These are phyloP conservation scores for Hydractinia symbiolongicarpus DNA, from an alignment of 30 jellyfish, hydroid and myxozoan species.

Conservation along the genomic window DNA sequence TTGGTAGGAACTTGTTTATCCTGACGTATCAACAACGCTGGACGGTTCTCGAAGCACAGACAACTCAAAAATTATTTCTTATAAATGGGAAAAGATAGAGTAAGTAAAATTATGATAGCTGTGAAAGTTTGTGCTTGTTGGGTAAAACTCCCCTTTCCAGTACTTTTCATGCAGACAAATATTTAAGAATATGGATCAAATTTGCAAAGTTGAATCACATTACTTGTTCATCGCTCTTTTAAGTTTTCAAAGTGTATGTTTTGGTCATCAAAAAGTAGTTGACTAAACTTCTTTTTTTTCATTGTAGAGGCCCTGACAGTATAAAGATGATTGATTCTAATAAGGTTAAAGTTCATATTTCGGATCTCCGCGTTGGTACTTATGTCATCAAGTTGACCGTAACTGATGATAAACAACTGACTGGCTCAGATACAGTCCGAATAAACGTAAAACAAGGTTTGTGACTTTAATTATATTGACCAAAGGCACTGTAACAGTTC, in stretches of 20 bases:
- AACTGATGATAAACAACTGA: slow-evolving; percentile 67
- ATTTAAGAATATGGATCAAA: too few relatives aligned
- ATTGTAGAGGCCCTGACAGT: slow-evolving; percentile 74
- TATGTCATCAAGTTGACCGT: slow-evolving; percentile 68
- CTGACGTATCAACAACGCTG: slow-evolving; percentile 87
- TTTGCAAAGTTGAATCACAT: too few relatives aligned
- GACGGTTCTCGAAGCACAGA: slow-evolving; percentile 92
- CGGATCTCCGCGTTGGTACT: slow-evolving; percentile 73
- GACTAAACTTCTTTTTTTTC: background rate
- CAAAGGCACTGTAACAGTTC: background rate
- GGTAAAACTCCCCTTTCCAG: too few relatives aligned
- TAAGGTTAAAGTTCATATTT: slow-evolving; percentile 54
- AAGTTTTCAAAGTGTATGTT: too few relatives aligned
- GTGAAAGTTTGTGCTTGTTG: too few relatives aligned
- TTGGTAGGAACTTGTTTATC: slow-evolving; percentile 80
- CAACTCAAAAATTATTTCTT: slow-evolving; percentile 60
- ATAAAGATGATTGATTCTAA: slow-evolving; percentile 46
- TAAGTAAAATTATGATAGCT: background rate
- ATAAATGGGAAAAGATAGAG: slow-evolving; percentile 78
- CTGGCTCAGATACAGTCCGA: slow-evolving; percentile 74
- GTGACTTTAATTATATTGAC: background rate
- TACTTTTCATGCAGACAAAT: too few relatives aligned
- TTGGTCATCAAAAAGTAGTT: background rate
- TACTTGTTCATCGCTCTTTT: too few relatives aligned
- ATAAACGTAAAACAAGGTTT: slow-evolving; percentile 83